Conservation (phyloP, 2,797 vertebrate genomes). For the Phataginus tricuspis region DNA sequence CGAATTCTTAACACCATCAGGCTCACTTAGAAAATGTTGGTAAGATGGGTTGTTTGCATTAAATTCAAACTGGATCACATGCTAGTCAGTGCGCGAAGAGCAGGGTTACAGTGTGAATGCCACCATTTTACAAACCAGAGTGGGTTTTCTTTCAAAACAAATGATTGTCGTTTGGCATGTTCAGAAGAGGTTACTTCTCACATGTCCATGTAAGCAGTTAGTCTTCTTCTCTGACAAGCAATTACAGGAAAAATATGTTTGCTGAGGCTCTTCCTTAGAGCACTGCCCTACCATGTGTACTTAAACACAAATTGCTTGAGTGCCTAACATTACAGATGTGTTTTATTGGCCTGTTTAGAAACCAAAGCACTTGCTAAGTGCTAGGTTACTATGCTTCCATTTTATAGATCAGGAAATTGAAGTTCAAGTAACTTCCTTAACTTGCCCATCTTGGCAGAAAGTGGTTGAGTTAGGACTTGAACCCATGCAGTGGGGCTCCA, state of each 20-base stretch:
- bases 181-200: conserved; percentile 37
- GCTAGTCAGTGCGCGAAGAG: not conserved
- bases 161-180: not conserved
- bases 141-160: conserved; percentile 5
- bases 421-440: not conserved
- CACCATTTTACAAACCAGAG: not conserved
- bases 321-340: not conserved
- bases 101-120: not conserved
- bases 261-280: not conserved
- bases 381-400: not conserved
- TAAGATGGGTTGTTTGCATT: not conserved
- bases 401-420: not conserved
- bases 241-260: not conserved
- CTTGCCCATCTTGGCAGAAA: not conserved
- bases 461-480: not conserved
- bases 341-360: not conserved
- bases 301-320: conserved; percentile 3
- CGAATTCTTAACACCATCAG: not conserved
- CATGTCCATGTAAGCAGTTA: not conserved
- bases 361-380: not conserved
- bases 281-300: not conserved
- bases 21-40: not conserved
- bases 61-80: not conserved
- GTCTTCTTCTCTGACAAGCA: not conserved
- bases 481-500: not conserved